These are phyloP conservation scores for Listronotus oregonensis DNA, from an alignment of 1,140 invertebrate genomes.

Conservation along the genomic window DNA sequence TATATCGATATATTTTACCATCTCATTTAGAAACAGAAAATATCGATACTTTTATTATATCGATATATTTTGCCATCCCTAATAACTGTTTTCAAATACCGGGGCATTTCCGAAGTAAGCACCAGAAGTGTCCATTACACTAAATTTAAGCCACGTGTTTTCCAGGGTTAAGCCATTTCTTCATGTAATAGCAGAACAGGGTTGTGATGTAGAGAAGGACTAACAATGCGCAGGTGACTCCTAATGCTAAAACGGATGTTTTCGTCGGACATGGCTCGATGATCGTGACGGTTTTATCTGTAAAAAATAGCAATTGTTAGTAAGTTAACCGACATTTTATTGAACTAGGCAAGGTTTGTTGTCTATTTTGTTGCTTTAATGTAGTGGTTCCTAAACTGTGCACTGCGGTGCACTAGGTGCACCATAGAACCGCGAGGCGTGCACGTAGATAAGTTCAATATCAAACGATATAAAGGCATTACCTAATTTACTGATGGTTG, in stretches of 20 bases:
- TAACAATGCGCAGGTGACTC: conserved; percentile 86
- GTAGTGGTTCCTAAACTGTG: too few species aligned
- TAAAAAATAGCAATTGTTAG: conserved; percentile 50
- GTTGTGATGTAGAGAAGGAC: conserved; percentile 89
- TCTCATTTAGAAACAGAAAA: too few species aligned
- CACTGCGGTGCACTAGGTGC: too few species aligned
- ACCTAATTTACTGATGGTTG: too few species aligned
- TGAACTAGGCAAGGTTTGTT: too few species aligned
- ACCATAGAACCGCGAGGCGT: too few species aligned
- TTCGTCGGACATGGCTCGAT: conserved; percentile 88
- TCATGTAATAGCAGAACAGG: conserved; percentile 89
- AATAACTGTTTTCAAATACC: conserved; percentile 4
- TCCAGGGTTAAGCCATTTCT: conserved; percentile 82
- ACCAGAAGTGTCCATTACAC: conserved; percentile 7
- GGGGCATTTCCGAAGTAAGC: neutral
- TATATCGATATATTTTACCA: too few species aligned
- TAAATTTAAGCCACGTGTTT: conserved; percentile 62
- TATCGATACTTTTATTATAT: too few species aligned
- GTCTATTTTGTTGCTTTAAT: too few species aligned
- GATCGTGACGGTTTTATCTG: conserved; percentile 85
- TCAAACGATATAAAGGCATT: too few species aligned
- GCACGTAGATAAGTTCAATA: too few species aligned
- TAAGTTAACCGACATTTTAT: neutral
- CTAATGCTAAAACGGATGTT: conserved; percentile 83
- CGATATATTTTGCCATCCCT: neutral